These are phyloP conservation scores for Drosophila acutilabella DNA, from an alignment of 2,888 invertebrate genomes.

Conservation along the genomic window DNA sequence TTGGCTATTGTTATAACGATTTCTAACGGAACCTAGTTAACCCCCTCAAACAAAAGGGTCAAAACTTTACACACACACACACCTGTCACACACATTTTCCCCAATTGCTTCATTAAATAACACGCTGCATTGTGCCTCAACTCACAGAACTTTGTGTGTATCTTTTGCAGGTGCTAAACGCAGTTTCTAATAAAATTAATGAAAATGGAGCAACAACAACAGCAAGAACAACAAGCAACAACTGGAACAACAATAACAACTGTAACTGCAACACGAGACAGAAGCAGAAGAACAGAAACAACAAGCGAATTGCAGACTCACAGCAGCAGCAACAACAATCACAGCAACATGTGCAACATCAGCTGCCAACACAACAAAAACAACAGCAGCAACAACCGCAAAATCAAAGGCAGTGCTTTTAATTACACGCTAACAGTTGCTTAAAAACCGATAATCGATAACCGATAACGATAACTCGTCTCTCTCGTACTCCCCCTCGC, in stretches of 20 bases:
- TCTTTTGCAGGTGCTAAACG: constrained; percentile 67
- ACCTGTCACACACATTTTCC: neutral
- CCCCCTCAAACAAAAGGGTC: constrained; percentile 1
- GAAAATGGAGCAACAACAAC: constrained; percentile 59
- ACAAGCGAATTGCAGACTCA: constrained; percentile 22
- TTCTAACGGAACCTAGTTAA: constrained; percentile 31
- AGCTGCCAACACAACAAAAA: constrained; percentile 24
- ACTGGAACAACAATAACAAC: constrained; percentile 12
- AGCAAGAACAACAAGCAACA: constrained; percentile 39
- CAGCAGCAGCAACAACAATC: constrained; percentile 17
- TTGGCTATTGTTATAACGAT: constrained; percentile 37
- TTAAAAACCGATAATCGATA: neutral
- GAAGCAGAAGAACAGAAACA: constrained; percentile 27
- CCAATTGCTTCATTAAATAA: neutral
- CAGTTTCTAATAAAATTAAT: constrained; percentile 13
- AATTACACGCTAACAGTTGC: constrained; percentile 21
- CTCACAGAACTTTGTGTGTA: constrained; percentile 52
- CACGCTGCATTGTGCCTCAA: constrained; percentile 33
- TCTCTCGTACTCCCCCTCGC: constrained; percentile 6
- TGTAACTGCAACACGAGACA: constrained; percentile 35
- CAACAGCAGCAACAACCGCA: constrained; percentile 6
- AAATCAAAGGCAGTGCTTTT: constrained; percentile 37
- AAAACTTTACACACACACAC: neutral
- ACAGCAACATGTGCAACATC: constrained; percentile 15
- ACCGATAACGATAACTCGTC: constrained; percentile 9